Evolutionary conservation across 2,888 invertebrate species (phyloP).

Genomic region (Limenitis arthemis): DNA sequence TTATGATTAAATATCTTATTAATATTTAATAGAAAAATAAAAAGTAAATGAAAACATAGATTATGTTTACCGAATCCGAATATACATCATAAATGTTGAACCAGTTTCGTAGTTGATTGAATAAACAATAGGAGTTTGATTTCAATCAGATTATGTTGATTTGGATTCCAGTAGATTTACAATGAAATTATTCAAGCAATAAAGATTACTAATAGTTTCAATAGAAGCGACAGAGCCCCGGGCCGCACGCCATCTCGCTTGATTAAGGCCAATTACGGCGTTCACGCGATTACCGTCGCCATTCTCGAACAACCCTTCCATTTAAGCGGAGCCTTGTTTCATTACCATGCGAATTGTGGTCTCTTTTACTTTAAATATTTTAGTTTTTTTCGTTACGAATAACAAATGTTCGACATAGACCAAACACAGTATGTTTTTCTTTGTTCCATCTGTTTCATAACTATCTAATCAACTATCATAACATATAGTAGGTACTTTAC

Average conservation of each 20-base stretch:
- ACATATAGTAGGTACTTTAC: too few species aligned
- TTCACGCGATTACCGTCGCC: constrained; percentile 57
- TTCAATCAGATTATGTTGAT: constrained; percentile 12
- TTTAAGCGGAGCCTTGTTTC: constrained; percentile 41
- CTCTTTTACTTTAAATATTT: constrained; percentile 9
- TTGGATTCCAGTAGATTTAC: constrained; percentile 19
- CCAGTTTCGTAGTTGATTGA: constrained; percentile 6
- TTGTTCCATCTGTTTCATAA: too few species aligned
- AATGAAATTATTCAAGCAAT: constrained; percentile 23
- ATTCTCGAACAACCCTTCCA: constrained; percentile 53
- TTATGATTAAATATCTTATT: too few species aligned
- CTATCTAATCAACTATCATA: too few species aligned
- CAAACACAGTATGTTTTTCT: not conserved
- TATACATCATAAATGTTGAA: not conserved
- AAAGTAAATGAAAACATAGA: too few species aligned
- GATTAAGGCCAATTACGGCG: constrained; percentile 60
- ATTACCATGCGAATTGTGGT: constrained; percentile 16
- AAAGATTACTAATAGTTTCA: constrained; percentile 30
- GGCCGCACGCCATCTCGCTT: constrained; percentile 52
- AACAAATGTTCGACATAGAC: not conserved
- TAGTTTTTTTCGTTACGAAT: not conserved
- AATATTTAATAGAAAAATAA: too few species aligned
- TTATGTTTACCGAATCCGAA: too few species aligned
- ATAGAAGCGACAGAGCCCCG: constrained; percentile 34
- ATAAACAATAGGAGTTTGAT: constrained; percentile 6